phyloP scores from a whole-genome alignment of 92 coral and sea anemone genomes.

The Anthopleura xanthogrammica region DNA sequence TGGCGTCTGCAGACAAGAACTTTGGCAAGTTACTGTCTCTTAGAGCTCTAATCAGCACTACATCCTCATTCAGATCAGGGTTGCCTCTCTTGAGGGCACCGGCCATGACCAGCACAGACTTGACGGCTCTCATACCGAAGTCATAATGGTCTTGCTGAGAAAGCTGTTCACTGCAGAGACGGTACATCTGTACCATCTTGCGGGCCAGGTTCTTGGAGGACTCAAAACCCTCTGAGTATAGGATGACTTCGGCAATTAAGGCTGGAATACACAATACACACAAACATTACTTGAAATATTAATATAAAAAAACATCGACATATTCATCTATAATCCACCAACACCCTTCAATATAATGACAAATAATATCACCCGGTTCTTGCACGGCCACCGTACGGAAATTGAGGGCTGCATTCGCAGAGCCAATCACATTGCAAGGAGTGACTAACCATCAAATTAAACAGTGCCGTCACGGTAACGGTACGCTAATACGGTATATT shows the following conservation, averaged over 20 bases:
- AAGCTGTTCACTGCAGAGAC: slow-evolving; percentile 94
- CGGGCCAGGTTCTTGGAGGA: slow-evolving; percentile 98
- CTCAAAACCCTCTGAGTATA: slow-evolving; percentile 99
- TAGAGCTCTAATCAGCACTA: slow-evolving; percentile 90
- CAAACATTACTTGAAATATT: neutral
- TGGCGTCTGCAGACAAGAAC: slow-evolving; percentile 94
- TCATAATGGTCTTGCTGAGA: slow-evolving; percentile 99
- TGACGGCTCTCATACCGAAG: slow-evolving; percentile 99
- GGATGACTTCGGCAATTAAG: slow-evolving; percentile 95
- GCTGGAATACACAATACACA: slow-evolving; percentile 38
- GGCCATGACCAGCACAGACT: slow-evolving; percentile 99
- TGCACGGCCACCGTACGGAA: neutral
- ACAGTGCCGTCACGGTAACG: too few relatives aligned
- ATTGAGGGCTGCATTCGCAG: neutral
- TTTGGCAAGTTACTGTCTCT: slow-evolving; percentile 97
- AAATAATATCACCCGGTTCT: too few relatives aligned
- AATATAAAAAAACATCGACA: neutral
- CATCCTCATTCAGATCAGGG: slow-evolving; percentile 91
- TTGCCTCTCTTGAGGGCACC: slow-evolving; percentile 99
- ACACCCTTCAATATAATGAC: neutral
- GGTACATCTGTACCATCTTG: slow-evolving; percentile 99
- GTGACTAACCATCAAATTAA: too few relatives aligned
- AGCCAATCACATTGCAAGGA: too few relatives aligned
- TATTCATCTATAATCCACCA: neutral
- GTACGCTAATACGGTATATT: too few relatives aligned